Evolutionary conservation across 2,113 vertebrate genomes (phyloP).

Genomic region (Atrichornis clamosus): DNA sequence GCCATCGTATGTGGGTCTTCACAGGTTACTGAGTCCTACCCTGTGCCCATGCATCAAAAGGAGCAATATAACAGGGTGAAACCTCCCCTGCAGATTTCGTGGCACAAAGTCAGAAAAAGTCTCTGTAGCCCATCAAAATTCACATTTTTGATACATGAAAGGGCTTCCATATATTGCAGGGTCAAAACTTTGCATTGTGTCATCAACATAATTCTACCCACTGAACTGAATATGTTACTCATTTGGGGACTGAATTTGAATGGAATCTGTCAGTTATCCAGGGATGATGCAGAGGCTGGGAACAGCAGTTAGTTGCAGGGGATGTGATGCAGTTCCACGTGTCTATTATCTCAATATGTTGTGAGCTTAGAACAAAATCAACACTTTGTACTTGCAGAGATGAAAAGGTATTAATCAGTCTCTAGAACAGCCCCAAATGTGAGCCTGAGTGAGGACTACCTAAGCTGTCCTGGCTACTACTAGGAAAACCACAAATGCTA

Average conservation of each 20-base stretch:
- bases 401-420: background rate
- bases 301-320: background rate
- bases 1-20: background rate
- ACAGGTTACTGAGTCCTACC: background rate
- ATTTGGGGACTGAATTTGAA: background rate
- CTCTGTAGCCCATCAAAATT: background rate
- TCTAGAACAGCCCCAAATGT: background rate
- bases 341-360: background rate
- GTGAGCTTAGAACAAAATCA: background rate
- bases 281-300: background rate
- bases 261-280: background rate
- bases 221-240: background rate
- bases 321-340: background rate
- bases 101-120: background rate
- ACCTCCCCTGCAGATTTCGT: background rate
- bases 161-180: background rate
- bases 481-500: background rate
- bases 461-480: background rate
- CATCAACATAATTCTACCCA: background rate
- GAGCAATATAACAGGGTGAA: background rate
- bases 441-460: background rate
- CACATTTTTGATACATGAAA: background rate
- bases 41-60: background rate
- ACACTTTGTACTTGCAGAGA: background rate
- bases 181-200: background rate